Base-by-base conservation (phyloP, 1,140 invertebrate species). In the Cyclargus thomasi region DNA sequence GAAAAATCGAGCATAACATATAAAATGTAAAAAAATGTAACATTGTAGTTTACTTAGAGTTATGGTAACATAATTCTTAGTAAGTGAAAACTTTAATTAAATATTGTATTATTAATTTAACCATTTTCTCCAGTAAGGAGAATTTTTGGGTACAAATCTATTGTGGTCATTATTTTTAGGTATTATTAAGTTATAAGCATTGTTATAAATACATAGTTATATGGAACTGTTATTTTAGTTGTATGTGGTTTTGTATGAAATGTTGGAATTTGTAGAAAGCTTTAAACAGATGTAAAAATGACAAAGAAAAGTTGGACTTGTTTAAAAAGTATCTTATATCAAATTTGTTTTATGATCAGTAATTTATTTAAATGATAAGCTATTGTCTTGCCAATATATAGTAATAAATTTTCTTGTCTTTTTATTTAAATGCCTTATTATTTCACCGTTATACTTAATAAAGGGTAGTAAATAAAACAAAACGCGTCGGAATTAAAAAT, bases 401-500 rank as follows among this genome's bases (percentile, higher is more conserved):
- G 29, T 35, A 29, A 23, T 16, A 11, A 63, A 1, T 16, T 20
- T 22, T 23, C 35, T 47, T 35, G 29, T 62, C 20, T 53, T 66
- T 70, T 66, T 55, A 16, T 55, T 55, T 53, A 3, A 16, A 16
- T 5, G 14, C n/a, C 6, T 16, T 55, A n/a, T 53, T 18, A 18
- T 55, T n/a, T n/a, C n/a, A n/a, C n/a, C n/a, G n/a, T n/a, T n/a
- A n/a, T n/a, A n/a, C n/a, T n/a, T n/a, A n/a, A n/a, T n/a, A n/a
- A 3, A 16, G 8, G 39, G 14, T 16, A 47, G 3, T 14, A 47
- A 47, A 47, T 8, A 47, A 68, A 70, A 78, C 73, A 74, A 72
- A 70, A 69, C 67, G 47, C 8, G 57, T 67, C 79, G 83, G 85
- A 87, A 87, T 89, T 89, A 86, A 89, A 89, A 87, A 86, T 89